A percentile compares a stretch with the other conserved stretches of the same genome.
Evolutionary conservation across 2,888 invertebrate species (phyloP).

Genomic region (Melanostoma scalare): DNA sequence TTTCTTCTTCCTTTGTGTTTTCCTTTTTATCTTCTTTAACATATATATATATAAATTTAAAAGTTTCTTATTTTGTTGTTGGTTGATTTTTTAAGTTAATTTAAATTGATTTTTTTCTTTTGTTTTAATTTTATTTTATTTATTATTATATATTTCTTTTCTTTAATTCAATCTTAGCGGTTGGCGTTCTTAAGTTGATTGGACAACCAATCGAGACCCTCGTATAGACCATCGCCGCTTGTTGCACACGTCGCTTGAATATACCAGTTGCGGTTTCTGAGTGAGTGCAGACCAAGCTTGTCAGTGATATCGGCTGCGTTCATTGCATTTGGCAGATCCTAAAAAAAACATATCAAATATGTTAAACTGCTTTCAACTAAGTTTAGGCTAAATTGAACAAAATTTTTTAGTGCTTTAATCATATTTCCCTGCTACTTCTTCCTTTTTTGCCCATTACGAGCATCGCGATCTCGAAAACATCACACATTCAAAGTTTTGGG

Average conservation of each 20-base stretch:
- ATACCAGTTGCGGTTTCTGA: slow-evolving; percentile 99
- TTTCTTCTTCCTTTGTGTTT: slow-evolving; percentile 67
- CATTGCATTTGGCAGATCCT: slow-evolving; percentile 99
- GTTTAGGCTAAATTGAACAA: too few relatives aligned
- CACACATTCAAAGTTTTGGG: too few relatives aligned
- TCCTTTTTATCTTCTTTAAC: slow-evolving; percentile 72
- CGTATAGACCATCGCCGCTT: slow-evolving; percentile 98
- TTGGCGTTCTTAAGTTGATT: slow-evolving; percentile 99
- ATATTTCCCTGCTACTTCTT: too few relatives aligned
- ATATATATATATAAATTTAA: slow-evolving; percentile 75
- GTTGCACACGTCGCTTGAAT: slow-evolving; percentile 99
- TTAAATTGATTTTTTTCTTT: slow-evolving; percentile 57
- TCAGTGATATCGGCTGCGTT: slow-evolving; percentile 99
- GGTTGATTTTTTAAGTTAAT: slow-evolving; percentile 72
- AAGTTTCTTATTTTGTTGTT: slow-evolving; percentile 74
- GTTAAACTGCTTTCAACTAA: too few relatives aligned
- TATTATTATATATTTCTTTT: slow-evolving; percentile 74
- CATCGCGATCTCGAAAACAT: too few relatives aligned
- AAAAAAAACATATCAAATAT: slow-evolving; percentile 75
- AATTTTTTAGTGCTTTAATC: too few relatives aligned
- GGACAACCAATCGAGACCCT: slow-evolving; percentile 99
- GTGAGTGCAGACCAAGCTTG: slow-evolving; percentile 98
- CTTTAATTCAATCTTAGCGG: slow-evolving; percentile 87
- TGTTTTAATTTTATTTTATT: slow-evolving; percentile 75
- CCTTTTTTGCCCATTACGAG: too few relatives aligned